A percentile compares a stretch with the other conserved stretches of the same genome.
Evolutionary conservation across 2,113 vertebrate genomes (phyloP).

Genomic region (Onychostruthus taczanowskii): DNA sequence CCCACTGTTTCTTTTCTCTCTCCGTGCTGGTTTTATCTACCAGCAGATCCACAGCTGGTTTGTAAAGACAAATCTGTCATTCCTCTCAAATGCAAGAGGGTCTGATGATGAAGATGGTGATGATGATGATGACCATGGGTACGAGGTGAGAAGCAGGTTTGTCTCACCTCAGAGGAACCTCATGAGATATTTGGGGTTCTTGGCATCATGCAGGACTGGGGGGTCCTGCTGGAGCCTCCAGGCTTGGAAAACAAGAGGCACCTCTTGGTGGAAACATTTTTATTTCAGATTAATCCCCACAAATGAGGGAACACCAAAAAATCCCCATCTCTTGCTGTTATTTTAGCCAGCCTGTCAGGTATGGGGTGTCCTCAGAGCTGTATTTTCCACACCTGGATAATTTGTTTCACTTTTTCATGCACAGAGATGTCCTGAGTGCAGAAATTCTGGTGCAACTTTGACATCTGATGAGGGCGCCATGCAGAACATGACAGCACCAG

Average conservation of each 20-base stretch:
- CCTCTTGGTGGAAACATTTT: not conserved
- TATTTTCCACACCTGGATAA: not conserved
- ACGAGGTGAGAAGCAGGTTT: not conserved
- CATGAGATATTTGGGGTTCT: not conserved
- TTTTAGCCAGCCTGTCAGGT: not conserved
- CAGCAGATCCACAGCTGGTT: not conserved
- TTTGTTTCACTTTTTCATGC: not conserved
- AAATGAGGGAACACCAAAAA: not conserved
- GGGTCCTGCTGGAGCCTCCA: not conserved
- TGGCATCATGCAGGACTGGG: not conserved
- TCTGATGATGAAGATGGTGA: not conserved
- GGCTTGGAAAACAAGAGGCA: not conserved
- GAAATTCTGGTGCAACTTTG: not conserved
- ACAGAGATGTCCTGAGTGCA: not conserved
- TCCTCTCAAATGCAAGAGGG: not conserved
- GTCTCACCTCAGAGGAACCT: not conserved
- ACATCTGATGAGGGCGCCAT: not conserved
- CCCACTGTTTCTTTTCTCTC: too few species aligned
- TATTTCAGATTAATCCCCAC: not conserved
- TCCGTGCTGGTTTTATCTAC: too few species aligned
- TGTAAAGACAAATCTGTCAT: not conserved
- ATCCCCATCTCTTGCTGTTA: not conserved
- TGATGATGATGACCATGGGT: not conserved
- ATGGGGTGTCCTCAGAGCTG: fast-evolving
- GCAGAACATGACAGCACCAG: not conserved